Percentiles rank a stretch among this genome's conserved stretches.
phyloP scores from a whole-genome alignment of 2,888 invertebrate species.

The Epinotia brunnichana region DNA sequence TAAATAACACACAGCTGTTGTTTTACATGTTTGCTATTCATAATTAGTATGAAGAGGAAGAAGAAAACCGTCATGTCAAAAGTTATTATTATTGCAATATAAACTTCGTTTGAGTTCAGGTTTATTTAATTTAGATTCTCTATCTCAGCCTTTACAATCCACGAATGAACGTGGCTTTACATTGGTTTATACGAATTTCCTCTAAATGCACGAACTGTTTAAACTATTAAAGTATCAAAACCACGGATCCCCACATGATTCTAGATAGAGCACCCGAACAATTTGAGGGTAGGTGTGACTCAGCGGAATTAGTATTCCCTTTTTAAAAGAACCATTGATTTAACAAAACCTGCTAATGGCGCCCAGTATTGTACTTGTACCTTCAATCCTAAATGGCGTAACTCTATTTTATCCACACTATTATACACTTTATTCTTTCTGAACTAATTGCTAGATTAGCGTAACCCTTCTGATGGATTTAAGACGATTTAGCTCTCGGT shows the following conservation, averaged over 20 bases:
- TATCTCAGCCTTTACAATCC: too few species aligned
- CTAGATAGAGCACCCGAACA: conserved; percentile 66
- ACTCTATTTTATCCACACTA: background rate
- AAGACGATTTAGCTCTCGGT: background rate
- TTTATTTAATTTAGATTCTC: too few species aligned
- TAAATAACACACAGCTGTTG: too few species aligned
- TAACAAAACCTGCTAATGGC: conserved; percentile 75
- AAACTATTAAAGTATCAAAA: conserved; percentile 62
- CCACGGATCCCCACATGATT: conserved; percentile 49
- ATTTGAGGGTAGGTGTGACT: conserved; percentile 73
- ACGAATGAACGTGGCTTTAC: background rate
- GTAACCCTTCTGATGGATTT: background rate
- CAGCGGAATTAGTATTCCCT: conserved; percentile 73
- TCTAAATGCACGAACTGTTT: background rate
- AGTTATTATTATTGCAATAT: too few species aligned
- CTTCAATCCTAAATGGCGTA: background rate
- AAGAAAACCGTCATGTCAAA: too few species aligned
- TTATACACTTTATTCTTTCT: background rate
- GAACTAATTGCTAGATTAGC: background rate
- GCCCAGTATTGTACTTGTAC: conserved; percentile 62
- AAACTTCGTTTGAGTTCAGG: too few species aligned
- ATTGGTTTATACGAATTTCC: background rate
- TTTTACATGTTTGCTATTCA: too few species aligned
- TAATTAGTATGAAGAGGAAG: too few species aligned
- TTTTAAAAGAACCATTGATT: conserved; percentile 75